Conservation (phyloP, 2,888 invertebrate species). For the Tineola bisselliella region DNA sequence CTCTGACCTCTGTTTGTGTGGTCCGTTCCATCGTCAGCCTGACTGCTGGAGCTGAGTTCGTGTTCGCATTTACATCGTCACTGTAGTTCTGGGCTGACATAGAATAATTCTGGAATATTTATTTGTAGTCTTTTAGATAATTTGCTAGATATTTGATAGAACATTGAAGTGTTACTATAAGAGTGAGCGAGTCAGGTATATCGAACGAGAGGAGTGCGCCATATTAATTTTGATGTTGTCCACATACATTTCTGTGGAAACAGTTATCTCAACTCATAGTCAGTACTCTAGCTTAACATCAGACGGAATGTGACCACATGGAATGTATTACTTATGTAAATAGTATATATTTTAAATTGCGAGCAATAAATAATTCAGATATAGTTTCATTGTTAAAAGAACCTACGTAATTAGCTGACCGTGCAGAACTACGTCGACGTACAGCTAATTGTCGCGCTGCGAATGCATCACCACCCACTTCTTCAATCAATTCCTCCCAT, state of each 20-base stretch:
- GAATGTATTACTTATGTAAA: no score
- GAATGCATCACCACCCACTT: conserved; percentile 61
- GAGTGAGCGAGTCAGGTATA: no score
- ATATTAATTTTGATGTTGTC: no score
- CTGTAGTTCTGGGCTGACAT: conserved; percentile 29
- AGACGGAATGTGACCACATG: no score
- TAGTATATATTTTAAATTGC: no score
- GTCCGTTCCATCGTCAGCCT: conserved; percentile 81
- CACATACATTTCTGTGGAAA: no score
- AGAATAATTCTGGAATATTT: conserved; percentile 39
- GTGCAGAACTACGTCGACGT: conserved; percentile 49
- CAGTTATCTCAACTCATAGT: no score
- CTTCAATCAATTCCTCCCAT: conserved; percentile 80
- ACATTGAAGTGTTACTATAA: no score
- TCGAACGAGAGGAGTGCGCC: no score
- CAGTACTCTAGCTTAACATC: no score
- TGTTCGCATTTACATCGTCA: conserved; percentile 20
- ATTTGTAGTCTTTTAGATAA: not conserved
- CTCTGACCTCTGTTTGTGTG: conserved; percentile 80
- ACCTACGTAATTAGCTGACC: conserved; percentile 24
- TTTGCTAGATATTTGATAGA: no score
- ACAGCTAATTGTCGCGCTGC: conserved; percentile 58
- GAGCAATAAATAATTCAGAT: no score
- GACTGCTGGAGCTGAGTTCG: conserved; percentile 30
- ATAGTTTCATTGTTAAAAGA: not conserved